A percentile compares a stretch with the other conserved stretches of the same genome.
These are phyloP conservation scores for Pachyramphus minor DNA, from an alignment of 2,113 vertebrate genomes.

Conservation along the genomic window DNA sequence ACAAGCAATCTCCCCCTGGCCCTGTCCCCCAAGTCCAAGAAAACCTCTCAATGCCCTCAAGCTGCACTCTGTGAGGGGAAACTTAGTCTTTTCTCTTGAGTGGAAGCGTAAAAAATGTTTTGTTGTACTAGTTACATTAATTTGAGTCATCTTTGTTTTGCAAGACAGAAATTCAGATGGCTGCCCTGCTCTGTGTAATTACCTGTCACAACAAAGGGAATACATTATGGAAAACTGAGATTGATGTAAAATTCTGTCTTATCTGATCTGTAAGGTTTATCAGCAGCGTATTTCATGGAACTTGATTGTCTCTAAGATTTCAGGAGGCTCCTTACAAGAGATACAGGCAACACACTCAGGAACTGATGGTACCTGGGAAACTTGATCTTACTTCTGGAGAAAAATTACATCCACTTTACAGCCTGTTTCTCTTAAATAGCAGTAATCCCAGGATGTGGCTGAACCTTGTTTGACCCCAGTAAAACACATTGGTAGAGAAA, in stretches of 20 bases:
- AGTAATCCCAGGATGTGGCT: not conserved
- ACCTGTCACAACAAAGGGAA: not conserved
- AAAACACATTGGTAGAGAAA: not conserved
- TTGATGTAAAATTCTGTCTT: not conserved
- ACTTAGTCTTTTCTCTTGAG: not conserved
- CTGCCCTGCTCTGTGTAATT: not conserved
- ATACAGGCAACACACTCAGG: too few species aligned
- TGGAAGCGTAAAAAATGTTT: not conserved
- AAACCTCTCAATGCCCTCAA: not conserved
- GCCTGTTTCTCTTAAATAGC: too few species aligned
- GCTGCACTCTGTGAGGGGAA: not conserved
- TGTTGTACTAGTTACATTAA: not conserved
- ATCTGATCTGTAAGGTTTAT: not conserved
- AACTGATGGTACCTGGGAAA: too few species aligned
- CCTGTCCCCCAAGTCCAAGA: not conserved
- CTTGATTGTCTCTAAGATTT: not conserved
- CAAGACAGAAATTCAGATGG: not conserved
- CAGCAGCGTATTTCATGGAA: not conserved
- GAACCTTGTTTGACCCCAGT: not conserved
- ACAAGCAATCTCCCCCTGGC: not conserved
- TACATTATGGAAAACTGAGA: not conserved
- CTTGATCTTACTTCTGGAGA: too few species aligned
- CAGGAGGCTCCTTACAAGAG: not conserved
- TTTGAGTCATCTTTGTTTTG: not conserved
- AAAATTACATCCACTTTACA: too few species aligned